These are phyloP conservation scores for Colius striatus DNA, from an alignment of 2,113 vertebrate species.

Conservation along the genomic window DNA sequence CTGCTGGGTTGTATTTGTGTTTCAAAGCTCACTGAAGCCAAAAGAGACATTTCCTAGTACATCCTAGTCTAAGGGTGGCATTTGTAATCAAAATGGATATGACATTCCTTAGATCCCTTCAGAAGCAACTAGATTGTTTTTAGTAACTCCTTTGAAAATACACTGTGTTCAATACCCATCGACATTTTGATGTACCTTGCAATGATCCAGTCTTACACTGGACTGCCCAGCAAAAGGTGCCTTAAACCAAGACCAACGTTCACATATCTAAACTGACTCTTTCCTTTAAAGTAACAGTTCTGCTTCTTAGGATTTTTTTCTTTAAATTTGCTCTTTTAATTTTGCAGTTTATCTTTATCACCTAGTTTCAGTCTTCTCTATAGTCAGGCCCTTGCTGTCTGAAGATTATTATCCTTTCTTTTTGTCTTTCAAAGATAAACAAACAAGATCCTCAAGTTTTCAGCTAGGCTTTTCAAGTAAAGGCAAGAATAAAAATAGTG, in stretches of 20 bases:
- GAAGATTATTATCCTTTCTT: not conserved
- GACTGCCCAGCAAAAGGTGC: not conserved
- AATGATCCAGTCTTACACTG: not conserved
- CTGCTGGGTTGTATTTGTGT: not conserved
- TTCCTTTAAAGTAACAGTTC: not conserved
- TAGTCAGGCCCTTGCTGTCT: not conserved
- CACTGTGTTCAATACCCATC: not conserved
- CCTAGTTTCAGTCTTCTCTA: not conserved
- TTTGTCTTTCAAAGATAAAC: not conserved
- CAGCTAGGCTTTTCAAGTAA: not conserved
- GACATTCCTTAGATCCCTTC: not conserved
- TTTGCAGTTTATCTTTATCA: not conserved
- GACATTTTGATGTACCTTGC: not conserved
- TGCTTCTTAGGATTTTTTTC: not conserved
- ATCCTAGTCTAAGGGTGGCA: not conserved
- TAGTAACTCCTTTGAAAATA: not conserved
- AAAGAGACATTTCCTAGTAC: not conserved
- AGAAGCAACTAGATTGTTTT: not conserved
- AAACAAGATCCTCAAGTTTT: not conserved
- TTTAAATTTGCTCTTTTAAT: not conserved
- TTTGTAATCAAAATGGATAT: not conserved
- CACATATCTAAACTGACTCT: not conserved
- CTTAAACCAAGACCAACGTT: not conserved
- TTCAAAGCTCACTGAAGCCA: not conserved
- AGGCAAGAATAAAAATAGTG: not conserved